These are phyloP conservation scores for Galeruca laticollis DNA, from an alignment of 2,888 invertebrate genomes.

Conservation along the genomic window DNA sequence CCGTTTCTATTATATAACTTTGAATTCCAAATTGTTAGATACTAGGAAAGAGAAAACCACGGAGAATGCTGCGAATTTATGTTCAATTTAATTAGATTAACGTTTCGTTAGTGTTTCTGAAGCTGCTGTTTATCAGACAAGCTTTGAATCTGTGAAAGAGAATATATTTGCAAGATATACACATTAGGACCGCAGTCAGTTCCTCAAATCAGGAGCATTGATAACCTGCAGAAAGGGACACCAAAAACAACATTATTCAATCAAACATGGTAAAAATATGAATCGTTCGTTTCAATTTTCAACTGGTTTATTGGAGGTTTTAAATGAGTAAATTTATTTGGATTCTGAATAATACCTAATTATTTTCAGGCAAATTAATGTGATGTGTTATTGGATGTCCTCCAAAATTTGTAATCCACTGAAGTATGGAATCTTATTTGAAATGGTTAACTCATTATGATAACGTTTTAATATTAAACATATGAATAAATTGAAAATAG, in stretches of 20 bases:
- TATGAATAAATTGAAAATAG: no score
- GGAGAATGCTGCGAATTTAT: not conserved
- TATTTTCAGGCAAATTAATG: no score
- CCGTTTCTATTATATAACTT: not conserved
- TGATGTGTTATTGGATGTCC: no score
- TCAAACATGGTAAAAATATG: no score
- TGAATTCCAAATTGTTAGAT: not conserved
- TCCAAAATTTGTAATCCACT: no score
- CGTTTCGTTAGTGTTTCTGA: not conserved
- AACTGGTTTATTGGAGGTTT: no score
- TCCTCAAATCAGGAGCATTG: not conserved
- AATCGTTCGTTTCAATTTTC: no score
- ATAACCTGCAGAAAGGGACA: not conserved
- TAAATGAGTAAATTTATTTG: no score
- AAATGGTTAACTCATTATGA: no score
- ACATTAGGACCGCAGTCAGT: not conserved
- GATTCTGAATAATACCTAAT: no score
- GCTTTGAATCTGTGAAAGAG: not conserved
- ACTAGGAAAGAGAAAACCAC: not conserved
- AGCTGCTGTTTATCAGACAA: not conserved
- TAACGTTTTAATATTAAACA: no score
- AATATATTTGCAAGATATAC: not conserved
- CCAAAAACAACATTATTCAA: not conserved
- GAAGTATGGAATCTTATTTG: no score
- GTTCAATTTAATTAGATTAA: conserved; percentile 3